Conservation (phyloP, 2,888 invertebrate genomes). For the Drosophila suboccidentalis region DNA sequence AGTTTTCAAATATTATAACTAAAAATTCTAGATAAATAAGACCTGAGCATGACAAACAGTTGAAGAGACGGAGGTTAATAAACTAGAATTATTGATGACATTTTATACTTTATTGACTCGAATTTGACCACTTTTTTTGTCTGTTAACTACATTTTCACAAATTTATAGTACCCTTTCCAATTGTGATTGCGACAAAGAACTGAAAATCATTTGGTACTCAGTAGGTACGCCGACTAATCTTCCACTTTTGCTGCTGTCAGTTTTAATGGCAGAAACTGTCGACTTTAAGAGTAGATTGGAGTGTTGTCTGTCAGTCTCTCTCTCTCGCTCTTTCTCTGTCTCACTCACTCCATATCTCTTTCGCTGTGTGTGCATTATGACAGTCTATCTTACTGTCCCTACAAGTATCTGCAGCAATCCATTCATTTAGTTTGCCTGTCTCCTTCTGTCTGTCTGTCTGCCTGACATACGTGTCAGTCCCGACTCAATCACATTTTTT, state of each 20-base stretch:
- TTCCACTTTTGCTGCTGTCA: constrained; percentile 55
- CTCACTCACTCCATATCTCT: not conserved
- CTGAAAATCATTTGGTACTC: constrained; percentile 9
- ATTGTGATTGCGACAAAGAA: not conserved
- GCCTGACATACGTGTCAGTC: constrained; percentile 49
- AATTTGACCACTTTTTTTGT: no score
- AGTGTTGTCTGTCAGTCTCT: constrained; percentile 16
- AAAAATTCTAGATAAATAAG: not conserved
- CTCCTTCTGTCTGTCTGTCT: not conserved
- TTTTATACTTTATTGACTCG: not conserved
- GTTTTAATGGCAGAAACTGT: constrained; percentile 52
- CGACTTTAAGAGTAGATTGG: constrained; percentile 30
- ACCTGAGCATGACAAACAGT: not conserved
- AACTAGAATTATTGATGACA: not conserved
- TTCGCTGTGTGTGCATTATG: constrained; percentile 25
- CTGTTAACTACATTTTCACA: not conserved
- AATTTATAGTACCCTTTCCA: no score
- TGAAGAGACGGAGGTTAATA: not conserved
- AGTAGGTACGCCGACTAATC: constrained; percentile 22
- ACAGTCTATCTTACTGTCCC: constrained; percentile 25
- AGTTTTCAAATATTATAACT: no score
- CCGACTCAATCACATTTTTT: constrained; percentile 45
- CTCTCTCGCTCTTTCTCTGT: not conserved
- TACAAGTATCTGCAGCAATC: constrained; percentile 22
- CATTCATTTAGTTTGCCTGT: constrained; percentile 24